phyloP scores from a whole-genome alignment of 2,113 vertebrate genomes.

The Acrocephalus kingi region DNA sequence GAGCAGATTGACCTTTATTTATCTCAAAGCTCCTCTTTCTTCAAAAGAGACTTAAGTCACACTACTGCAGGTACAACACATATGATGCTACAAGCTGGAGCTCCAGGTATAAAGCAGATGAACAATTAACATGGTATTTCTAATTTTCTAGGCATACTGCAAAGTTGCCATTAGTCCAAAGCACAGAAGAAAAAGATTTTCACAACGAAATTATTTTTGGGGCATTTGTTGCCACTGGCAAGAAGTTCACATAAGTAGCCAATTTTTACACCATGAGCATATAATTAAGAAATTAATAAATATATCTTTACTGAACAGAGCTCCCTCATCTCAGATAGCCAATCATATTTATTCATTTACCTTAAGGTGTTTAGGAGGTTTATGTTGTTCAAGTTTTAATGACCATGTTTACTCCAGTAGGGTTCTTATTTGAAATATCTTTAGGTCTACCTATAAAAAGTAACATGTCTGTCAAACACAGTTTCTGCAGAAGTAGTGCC shows the following conservation, averaged over 20 bases:
- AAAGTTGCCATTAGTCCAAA: neutral
- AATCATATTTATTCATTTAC: neutral
- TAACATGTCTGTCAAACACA: neutral
- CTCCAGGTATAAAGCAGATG: neutral
- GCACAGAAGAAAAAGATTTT: neutral
- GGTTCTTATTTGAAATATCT: neutral
- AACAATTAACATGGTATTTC: neutral
- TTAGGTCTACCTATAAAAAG: neutral
- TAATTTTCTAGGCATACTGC: neutral
- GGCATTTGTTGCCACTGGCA: neutral
- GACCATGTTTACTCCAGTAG: neutral
- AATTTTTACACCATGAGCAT: neutral
- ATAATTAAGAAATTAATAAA: neutral
- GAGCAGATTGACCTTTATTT: neutral
- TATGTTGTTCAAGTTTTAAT: neutral
- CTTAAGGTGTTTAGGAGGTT: rapidly evolving
- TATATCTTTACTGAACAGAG: rapidly evolving
- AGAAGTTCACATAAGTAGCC: neutral
- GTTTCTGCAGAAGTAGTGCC: neutral
- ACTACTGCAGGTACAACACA: neutral
- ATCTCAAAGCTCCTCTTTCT: neutral
- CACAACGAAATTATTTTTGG: neutral
- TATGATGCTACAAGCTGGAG: neutral
- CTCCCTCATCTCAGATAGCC: neutral
- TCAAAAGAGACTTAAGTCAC: neutral